These are phyloP conservation scores for Diadegma fenestrale DNA, from an alignment of 2,888 invertebrate species.

Conservation along the genomic window DNA sequence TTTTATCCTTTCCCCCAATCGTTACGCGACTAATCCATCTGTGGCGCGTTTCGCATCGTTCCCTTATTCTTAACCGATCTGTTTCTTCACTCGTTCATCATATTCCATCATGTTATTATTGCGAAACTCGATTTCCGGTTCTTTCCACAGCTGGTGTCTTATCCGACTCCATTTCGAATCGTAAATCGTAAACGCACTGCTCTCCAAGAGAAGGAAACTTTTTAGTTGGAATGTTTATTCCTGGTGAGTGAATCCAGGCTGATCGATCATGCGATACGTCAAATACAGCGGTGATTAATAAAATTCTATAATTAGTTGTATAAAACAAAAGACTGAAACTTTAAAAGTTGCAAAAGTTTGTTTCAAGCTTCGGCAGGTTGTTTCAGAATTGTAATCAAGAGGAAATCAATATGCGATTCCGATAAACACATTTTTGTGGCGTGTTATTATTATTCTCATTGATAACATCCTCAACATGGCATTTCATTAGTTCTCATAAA, in stretches of 20 bases:
- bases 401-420: neutral
- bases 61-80: constrained; percentile 68
- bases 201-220: constrained; percentile 26
- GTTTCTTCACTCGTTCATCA: constrained; percentile 78
- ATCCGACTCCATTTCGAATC: constrained; percentile 44
- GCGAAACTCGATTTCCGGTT: constrained; percentile 34
- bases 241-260: constrained; percentile 11
- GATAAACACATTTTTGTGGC: neutral
- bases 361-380: neutral
- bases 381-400: neutral
- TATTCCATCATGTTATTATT: constrained; percentile 79
- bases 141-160: constrained; percentile 40
- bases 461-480: neutral
- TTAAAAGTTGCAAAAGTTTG: neutral
- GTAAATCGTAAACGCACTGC: constrained; percentile 30
- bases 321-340: neutral
- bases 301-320: constrained; percentile 8
- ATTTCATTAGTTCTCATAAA: neutral
- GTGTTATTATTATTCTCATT: neutral
- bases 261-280: constrained; percentile 39
- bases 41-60: constrained; percentile 55
- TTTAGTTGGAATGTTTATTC: neutral
- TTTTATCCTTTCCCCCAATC: neutral
- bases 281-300: constrained; percentile 4
- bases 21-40: constrained; percentile 40